phyloP scores from a whole-genome alignment of 2,113 vertebrate genomes.

The Sterna hirundo region DNA sequence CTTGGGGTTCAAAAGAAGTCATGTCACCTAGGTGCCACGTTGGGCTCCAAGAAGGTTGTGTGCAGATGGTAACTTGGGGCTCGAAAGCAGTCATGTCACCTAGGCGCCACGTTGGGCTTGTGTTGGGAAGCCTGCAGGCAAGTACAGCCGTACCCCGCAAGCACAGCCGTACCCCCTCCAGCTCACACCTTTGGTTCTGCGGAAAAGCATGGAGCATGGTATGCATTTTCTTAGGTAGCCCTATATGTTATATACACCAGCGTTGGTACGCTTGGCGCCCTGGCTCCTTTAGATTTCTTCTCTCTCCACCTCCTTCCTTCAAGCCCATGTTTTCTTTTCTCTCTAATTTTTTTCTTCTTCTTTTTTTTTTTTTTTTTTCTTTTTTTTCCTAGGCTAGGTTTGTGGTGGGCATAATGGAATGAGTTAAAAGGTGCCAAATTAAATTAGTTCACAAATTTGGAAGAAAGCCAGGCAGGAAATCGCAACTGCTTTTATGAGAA shows the following conservation, averaged over 20 bases:
- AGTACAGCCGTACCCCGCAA: background rate
- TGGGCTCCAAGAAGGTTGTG: background rate
- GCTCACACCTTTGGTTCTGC: background rate
- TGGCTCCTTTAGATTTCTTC: background rate
- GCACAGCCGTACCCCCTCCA: background rate
- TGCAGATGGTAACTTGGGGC: too few relatives aligned
- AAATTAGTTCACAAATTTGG: constrained; percentile 39
- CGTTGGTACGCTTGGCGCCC: background rate
- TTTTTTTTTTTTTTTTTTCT: too few relatives aligned
- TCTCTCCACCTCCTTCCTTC: background rate
- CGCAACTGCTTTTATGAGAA: background rate
- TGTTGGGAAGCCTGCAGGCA: background rate
- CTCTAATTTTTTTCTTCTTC: background rate
- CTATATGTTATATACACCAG: background rate
- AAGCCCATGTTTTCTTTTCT: background rate
- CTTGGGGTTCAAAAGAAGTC: fast-evolving
- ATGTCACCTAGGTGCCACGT: fast-evolving
- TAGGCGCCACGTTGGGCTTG: fast-evolving
- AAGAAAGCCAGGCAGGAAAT: constrained; percentile 32
- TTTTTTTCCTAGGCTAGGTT: background rate
- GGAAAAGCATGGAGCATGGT: fast-evolving
- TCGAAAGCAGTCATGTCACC: fast-evolving
- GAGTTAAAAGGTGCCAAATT: constrained; percentile 26
- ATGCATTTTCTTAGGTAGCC: background rate
- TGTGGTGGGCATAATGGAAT: background rate